Base-by-base conservation (phyloP, 2,888 invertebrate species). In the Heliconius ethilla region DNA sequence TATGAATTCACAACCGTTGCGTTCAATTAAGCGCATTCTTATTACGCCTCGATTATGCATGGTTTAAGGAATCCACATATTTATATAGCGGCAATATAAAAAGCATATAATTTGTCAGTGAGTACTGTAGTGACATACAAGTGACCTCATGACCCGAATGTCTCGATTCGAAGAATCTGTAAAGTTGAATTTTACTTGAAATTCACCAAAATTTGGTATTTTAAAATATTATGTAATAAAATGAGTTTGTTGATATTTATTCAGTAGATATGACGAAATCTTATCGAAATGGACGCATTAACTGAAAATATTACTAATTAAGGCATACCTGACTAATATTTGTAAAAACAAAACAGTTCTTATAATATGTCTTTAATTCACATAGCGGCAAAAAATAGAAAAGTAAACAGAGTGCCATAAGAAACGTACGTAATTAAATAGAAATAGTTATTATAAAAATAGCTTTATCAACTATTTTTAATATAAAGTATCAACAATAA, bases 141-240 rank as follows among this genome's bases (percentile, higher is more conserved):
- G 65, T 75, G 78, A 80, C 70, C 75, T 65, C 80, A 75, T 82
- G 82, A 81, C 83, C 79, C 80, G 78, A 83, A 81, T 82, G 81
- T 59, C 78, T 81, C 74, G 78, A 79, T 83, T 82, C 82, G 76
- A 66, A 69, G 75, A 73, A 66, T 51, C 72, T 66, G 70, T 67
- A 76, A 76, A 59, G 66, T 72, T 33, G 29, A 67, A 66, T 55
- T 66, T 55, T 72, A 40, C 67, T 67, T 67, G 73, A 76, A 76
- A 51, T 6, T 15, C 25, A 40, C 40, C 75, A 75, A 81, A 75
- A 77, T 78, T 78, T 83, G 84, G 80, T 33, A 77, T 77, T 74
- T 74, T 25, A 63, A 37, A 33, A 2, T 27, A 13, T 74, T 40
- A 74, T 63, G 11, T 63, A 40, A 74, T 22, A 70, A 70, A 45